Conservation (phyloP, 2,797 vertebrate genomes). For the Acropternis orthonyx region DNA sequence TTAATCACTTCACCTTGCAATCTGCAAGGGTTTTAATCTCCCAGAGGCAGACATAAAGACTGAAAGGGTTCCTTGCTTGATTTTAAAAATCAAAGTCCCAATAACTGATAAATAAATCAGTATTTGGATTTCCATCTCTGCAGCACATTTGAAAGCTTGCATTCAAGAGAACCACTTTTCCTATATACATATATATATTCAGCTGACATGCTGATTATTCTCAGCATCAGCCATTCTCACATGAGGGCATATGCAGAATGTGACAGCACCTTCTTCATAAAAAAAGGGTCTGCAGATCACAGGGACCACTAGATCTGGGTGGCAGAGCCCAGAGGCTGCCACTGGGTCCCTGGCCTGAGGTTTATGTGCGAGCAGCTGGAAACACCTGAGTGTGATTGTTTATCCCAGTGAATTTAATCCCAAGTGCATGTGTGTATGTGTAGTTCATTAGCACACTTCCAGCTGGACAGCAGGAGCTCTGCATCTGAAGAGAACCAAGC, state of each 20-base stretch:
- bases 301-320: not conserved
- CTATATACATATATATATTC: not conserved
- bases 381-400: rapidly evolving
- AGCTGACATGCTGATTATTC: not conserved
- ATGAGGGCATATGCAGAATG: rapidly evolving
- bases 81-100: not conserved
- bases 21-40: not conserved
- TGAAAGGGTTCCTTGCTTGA: not conserved
- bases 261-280: not conserved
- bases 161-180: not conserved
- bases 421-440: rapidly evolving
- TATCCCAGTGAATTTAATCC: not conserved
- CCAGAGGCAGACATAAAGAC: not conserved
- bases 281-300: not conserved
- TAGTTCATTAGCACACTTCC: not conserved
- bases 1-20: not conserved
- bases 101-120: not conserved
- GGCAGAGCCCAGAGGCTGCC: not conserved
- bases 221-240: not conserved
- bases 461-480: not conserved
- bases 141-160: not conserved
- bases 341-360: not conserved
- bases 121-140: not conserved
- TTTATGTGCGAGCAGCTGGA: not conserved
- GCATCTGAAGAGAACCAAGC: not conserved